These are phyloP conservation scores for Syritta pipiens DNA, from an alignment of 2,888 invertebrate genomes.

Conservation along the genomic window DNA sequence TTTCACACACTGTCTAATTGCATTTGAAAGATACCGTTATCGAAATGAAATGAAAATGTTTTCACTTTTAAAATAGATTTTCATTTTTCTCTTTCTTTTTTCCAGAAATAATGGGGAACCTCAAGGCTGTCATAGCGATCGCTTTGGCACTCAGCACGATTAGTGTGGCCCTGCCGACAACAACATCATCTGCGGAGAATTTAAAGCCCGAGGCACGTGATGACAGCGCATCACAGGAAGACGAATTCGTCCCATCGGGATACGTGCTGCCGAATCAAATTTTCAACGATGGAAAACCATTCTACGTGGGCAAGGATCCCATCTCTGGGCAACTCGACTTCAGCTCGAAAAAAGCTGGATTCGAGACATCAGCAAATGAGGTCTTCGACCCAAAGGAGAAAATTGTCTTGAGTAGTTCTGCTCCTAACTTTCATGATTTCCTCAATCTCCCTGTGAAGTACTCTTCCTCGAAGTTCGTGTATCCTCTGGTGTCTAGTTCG, in stretches of 20 bases:
- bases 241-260: slow-evolving; percentile 76
- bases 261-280: slow-evolving; percentile 81
- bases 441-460: slow-evolving; percentile 85
- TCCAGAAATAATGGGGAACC: slow-evolving; percentile 50
- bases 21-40: neutral
- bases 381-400: slow-evolving; percentile 81
- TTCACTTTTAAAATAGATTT: neutral
- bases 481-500: slow-evolving; percentile 85
- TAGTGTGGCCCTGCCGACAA: slow-evolving; percentile 38
- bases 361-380: slow-evolving; percentile 77
- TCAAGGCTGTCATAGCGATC: slow-evolving; percentile 47
- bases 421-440: slow-evolving; percentile 85
- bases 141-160: slow-evolving; percentile 49
- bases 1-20: slow-evolving; percentile 62
- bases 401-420: slow-evolving; percentile 82
- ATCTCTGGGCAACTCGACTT: slow-evolving; percentile 84
- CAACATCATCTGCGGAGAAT: slow-evolving; percentile 72
- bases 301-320: slow-evolving; percentile 85
- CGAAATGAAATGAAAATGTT: slow-evolving; percentile 4
- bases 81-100: slow-evolving; percentile 12
- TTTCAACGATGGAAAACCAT: slow-evolving; percentile 86
- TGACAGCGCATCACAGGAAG: slow-evolving; percentile 74
- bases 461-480: slow-evolving; percentile 84
- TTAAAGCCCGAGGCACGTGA: slow-evolving; percentile 76
- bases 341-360: slow-evolving; percentile 80